A percentile compares a stretch with the other conserved stretches of the same genome.
These are phyloP conservation scores for Gryllus longicercus DNA, from an alignment of 2,888 invertebrate genomes.

Conservation along the genomic window DNA sequence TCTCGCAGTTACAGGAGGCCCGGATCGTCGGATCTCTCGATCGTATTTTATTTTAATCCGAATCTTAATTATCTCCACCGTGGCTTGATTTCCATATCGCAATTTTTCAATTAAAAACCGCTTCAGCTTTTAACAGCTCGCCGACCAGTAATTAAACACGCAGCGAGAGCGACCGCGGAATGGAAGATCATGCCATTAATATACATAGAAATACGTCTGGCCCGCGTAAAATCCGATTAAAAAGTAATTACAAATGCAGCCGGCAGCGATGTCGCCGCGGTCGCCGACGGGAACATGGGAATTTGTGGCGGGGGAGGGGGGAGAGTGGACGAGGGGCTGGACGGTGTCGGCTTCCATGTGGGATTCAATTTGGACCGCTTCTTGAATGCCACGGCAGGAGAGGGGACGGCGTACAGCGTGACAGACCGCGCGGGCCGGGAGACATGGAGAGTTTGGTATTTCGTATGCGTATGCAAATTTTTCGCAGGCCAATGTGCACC, in stretches of 20 bases:
- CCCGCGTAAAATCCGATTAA: neutral
- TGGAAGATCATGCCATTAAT: neutral
- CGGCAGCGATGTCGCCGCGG: too few relatives aligned
- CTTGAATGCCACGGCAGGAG: neutral
- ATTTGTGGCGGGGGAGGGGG: neutral
- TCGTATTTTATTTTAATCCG: constrained; percentile 10
- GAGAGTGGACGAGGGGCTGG: neutral
- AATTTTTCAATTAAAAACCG: neutral
- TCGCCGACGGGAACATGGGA: neutral
- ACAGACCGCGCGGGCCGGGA: too few relatives aligned
- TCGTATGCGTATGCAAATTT: too few relatives aligned
- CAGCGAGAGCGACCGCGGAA: neutral
- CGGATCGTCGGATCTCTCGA: neutral
- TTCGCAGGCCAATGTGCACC: too few relatives aligned
- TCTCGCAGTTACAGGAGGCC: neutral
- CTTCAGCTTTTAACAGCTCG: neutral
- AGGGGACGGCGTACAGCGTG: too few relatives aligned
- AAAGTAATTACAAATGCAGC: constrained; percentile 1
- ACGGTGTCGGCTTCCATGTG: neutral
- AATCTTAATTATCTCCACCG: neutral
- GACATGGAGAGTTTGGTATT: too few relatives aligned
- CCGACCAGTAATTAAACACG: neutral
- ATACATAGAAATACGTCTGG: constrained; percentile 17
- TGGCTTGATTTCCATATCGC: neutral
- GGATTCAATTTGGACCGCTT: neutral